These are phyloP conservation scores for Trilocha varians DNA, from an alignment of 2,888 invertebrate species.

Conservation along the genomic window DNA sequence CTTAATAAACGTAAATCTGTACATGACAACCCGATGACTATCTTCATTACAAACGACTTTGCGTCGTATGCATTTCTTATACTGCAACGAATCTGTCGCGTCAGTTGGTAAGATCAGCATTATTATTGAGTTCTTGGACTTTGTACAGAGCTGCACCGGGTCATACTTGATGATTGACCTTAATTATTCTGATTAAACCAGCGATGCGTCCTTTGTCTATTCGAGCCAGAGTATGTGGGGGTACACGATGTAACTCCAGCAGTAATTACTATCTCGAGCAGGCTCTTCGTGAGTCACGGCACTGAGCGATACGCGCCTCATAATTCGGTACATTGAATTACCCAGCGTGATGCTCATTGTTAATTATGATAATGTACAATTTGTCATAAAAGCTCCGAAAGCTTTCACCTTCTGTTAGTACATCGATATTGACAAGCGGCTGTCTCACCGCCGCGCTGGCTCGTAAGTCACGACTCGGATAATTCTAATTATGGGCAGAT, in stretches of 20 bases:
- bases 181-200: slow-evolving; percentile 52
- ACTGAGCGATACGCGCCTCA: slow-evolving; percentile 49
- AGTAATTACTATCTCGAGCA: slow-evolving; percentile 60
- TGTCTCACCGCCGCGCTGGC: not conserved
- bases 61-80: slow-evolving; percentile 3
- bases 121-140: not conserved
- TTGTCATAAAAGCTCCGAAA: slow-evolving; percentile 36
- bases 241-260: slow-evolving; percentile 58
- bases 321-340: slow-evolving; percentile 58
- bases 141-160: not conserved
- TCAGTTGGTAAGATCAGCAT: not conserved
- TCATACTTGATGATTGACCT: slow-evolving; percentile 32
- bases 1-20: not conserved
- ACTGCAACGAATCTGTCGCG: slow-evolving; percentile 6
- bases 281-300: slow-evolving; percentile 71
- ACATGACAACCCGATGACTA: not conserved
- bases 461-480: slow-evolving; percentile 27
- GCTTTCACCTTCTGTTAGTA: slow-evolving; percentile 45
- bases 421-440: not conserved
- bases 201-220: slow-evolving; percentile 41
- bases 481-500: slow-evolving; percentile 30
- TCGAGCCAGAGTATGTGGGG: slow-evolving; percentile 37
- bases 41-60: not conserved
- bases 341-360: slow-evolving; percentile 56
- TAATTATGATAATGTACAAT: slow-evolving; percentile 36